phyloP scores from a whole-genome alignment of 2,113 vertebrate species.

The Gymnogyps californianus region DNA sequence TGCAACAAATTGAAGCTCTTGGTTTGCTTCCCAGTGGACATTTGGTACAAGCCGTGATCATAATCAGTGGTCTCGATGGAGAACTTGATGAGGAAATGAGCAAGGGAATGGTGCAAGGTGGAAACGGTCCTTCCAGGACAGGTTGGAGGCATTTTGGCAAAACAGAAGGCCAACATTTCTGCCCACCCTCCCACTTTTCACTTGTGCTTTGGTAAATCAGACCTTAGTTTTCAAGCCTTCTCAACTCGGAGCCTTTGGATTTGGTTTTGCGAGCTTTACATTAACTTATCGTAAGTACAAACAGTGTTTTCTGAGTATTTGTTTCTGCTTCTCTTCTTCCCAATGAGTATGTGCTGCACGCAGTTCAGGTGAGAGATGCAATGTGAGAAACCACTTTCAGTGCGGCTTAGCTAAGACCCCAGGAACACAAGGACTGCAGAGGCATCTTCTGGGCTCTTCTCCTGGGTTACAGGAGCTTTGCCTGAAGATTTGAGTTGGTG shows the following conservation, averaged over 20 bases:
- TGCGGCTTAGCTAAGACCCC: background rate
- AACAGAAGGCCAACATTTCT: background rate
- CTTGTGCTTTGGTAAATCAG: background rate
- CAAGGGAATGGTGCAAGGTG: background rate
- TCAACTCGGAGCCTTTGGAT: background rate
- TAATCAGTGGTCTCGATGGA: background rate
- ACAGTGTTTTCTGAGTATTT: background rate
- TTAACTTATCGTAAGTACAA: background rate
- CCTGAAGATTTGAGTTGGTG: background rate
- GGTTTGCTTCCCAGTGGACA: background rate
- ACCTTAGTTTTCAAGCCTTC: background rate
- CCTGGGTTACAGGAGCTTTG: background rate
- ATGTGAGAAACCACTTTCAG: background rate
- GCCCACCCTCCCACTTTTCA: background rate
- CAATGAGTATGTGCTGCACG: fast-evolving
- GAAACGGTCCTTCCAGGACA: background rate
- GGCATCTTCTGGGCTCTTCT: background rate
- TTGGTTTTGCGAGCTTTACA: background rate
- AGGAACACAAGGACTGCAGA: background rate
- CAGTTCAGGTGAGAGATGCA: background rate
- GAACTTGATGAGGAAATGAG: background rate
- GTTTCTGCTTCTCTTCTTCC: background rate
- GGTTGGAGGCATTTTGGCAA: background rate
- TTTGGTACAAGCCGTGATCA: background rate
- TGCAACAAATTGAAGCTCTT: background rate